phyloP scores from a whole-genome alignment of 2,113 vertebrate genomes.

The Calonectris borealis region DNA sequence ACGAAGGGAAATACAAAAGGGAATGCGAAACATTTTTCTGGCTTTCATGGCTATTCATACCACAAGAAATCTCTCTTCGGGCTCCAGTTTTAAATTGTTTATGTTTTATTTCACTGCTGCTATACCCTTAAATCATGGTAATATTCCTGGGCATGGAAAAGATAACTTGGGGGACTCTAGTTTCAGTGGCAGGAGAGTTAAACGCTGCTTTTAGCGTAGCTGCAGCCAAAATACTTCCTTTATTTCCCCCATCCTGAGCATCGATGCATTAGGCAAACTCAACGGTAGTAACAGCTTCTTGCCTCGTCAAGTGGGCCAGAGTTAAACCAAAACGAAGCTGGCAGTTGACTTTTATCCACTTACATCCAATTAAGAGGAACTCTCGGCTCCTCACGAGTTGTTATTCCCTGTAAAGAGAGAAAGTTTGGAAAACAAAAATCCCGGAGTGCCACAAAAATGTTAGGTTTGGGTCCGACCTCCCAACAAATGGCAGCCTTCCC shows the following conservation, averaged over 20 bases:
- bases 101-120: background rate
- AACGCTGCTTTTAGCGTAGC: background rate
- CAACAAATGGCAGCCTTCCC: background rate
- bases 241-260: background rate
- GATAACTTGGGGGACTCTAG: background rate
- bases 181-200: background rate
- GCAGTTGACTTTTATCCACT: background rate
- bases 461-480: background rate
- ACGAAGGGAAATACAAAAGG: background rate
- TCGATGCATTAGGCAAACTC: background rate
- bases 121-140: background rate
- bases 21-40: background rate
- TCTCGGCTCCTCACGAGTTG: background rate
- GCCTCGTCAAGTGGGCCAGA: background rate
- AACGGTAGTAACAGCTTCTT: background rate
- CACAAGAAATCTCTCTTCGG: background rate
- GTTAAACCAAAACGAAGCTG: background rate
- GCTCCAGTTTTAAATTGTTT: background rate
- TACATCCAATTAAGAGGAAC: background rate
- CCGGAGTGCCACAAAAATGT: background rate
- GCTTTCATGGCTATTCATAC: background rate
- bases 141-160: background rate
- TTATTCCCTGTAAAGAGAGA: background rate
- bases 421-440: slow-evolving; percentile 8
- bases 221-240: background rate